phyloP scores from a whole-genome alignment of 2,888 invertebrate genomes.

The Eristalis intricaria region DNA sequence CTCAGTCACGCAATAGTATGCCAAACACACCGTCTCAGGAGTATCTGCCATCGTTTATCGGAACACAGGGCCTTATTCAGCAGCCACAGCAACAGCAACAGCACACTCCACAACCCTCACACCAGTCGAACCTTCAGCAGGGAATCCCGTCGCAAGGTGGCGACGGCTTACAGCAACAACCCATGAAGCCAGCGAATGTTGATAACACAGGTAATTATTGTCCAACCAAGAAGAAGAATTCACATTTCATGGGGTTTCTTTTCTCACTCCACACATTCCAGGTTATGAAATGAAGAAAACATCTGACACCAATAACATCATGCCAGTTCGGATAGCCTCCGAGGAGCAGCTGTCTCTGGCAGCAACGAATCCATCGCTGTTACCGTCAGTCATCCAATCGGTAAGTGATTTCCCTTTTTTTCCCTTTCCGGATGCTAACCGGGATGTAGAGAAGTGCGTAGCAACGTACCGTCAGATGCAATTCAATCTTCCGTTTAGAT shows the following conservation, averaged over 20 bases:
- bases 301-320: conserved; percentile 23
- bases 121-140: not conserved
- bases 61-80: conserved; percentile 13
- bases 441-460: not conserved
- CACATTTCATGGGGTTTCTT: not conserved
- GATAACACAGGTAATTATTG: conserved; percentile 32
- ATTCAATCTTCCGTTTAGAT: not conserved
- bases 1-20: conserved; percentile 31
- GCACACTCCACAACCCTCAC: conserved; percentile 22
- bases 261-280: conserved; percentile 62
- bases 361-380: conserved; percentile 79
- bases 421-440: too few species aligned
- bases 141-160: not conserved
- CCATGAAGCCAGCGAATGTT: conserved; percentile 59
- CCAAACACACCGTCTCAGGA: conserved; percentile 72
- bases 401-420: conserved; percentile 73
- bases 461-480: not conserved
- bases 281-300: conserved; percentile 47
- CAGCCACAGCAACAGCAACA: conserved; percentile 34
- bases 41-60: conserved; percentile 51
- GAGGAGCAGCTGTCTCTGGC: conserved; percentile 80
- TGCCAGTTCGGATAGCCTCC: conserved; percentile 70
- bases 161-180: conserved; percentile 70
- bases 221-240: not conserved
- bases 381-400: conserved; percentile 80